Percentiles rank a stretch among this genome's conserved stretches.
Evolutionary conservation across 2,113 vertebrate species (phyloP).

Genomic region (Leptobrachium ailaonicum): DNA sequence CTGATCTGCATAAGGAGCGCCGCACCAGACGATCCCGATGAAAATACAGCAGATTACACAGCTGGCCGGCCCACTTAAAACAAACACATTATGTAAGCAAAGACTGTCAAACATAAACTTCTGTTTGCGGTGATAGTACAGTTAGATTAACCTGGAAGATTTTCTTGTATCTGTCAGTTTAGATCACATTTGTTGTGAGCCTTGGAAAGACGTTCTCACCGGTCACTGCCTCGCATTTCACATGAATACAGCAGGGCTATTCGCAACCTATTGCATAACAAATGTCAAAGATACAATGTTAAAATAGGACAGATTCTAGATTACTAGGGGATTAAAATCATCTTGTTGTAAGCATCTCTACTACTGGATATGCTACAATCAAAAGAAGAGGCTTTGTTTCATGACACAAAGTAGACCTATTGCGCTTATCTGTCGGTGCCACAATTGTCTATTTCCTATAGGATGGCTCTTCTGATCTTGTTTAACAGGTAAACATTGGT

Average conservation of each 20-base stretch:
- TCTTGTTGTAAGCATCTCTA: no score
- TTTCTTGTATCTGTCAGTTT: not conserved
- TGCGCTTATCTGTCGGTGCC: no score
- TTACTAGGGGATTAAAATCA: no score
- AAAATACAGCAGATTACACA: conserved; percentile 17
- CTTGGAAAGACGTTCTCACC: not conserved
- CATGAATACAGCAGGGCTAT: not conserved
- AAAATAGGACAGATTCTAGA: no score
- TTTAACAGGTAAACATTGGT: no score
- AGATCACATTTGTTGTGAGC: not conserved
- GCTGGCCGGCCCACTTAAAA: conserved; percentile 25
- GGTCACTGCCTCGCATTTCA: not conserved
- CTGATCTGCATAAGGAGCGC: conserved; percentile 20
- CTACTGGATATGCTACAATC: no score
- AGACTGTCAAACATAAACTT: conserved; percentile 9
- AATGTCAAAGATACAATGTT: no score
- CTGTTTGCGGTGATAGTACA: not conserved
- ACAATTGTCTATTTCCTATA: no score
- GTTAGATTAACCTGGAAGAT: not conserved
- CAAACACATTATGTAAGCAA: conserved; percentile 28
- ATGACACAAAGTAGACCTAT: no score
- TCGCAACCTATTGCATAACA: no score
- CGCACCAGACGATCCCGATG: conserved; percentile 26
- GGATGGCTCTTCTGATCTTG: no score
- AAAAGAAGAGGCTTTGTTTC: no score